These are phyloP conservation scores for Callionymus lyra DNA, from an alignment of 2,113 vertebrate species.

Conservation along the genomic window DNA sequence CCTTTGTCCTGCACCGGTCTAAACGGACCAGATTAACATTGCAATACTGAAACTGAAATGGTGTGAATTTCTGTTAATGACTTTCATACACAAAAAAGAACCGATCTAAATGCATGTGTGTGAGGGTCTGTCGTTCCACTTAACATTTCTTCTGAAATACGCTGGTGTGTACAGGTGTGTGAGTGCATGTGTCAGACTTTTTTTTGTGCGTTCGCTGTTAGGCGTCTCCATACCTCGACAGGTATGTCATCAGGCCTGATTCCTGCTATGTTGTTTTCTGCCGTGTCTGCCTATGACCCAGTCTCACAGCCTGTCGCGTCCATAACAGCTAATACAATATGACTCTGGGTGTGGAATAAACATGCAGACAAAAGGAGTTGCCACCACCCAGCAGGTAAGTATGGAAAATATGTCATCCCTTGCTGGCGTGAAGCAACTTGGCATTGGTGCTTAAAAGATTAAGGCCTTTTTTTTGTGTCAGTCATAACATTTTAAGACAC, in stretches of 20 bases:
- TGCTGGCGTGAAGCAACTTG: constrained; percentile 9
- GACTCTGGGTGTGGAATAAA: constrained; percentile 40
- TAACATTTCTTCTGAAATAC: too few relatives aligned
- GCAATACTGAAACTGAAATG: too few relatives aligned
- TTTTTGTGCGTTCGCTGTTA: constrained; percentile 5
- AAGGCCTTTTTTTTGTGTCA: background rate
- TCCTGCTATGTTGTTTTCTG: constrained; percentile 27
- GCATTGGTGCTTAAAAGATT: constrained; percentile 1
- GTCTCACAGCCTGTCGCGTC: constrained; percentile 16
- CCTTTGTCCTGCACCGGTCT: too few relatives aligned
- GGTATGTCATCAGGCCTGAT: constrained; percentile 58
- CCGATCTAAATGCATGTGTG: too few relatives aligned
- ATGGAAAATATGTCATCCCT: constrained; percentile 34
- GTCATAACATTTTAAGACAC: background rate
- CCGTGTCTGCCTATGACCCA: constrained; percentile 18
- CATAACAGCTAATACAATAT: constrained; percentile 32
- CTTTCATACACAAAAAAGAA: too few relatives aligned
- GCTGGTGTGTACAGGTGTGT: background rate
- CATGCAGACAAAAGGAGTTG: constrained; percentile 25
- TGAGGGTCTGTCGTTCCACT: too few relatives aligned
- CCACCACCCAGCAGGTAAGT: constrained; percentile 45
- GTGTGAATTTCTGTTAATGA: too few relatives aligned
- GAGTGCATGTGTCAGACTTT: background rate
- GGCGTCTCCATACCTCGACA: constrained; percentile 31
- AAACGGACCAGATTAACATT: too few relatives aligned